These are phyloP conservation scores for Gadopsis bispinosus DNA, from an alignment of 2,797 vertebrate species.

Conservation along the genomic window DNA sequence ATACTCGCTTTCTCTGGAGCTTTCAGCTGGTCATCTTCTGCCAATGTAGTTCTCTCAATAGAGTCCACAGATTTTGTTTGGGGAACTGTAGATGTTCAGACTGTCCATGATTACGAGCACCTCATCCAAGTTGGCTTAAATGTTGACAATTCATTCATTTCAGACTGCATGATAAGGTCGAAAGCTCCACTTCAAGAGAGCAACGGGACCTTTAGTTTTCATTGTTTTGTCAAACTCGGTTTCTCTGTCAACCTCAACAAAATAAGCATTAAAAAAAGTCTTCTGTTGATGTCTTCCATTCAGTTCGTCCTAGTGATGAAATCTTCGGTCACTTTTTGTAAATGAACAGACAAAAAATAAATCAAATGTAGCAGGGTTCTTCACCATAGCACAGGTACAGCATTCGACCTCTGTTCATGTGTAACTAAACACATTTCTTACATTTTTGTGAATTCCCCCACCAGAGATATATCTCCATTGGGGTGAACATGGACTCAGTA, in stretches of 20 bases:
- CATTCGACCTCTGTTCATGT: neutral
- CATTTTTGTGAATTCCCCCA: neutral
- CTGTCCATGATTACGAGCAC: neutral
- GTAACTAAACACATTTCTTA: neutral
- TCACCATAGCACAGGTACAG: no score
- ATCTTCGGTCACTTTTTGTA: neutral
- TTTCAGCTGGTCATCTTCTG: neutral
- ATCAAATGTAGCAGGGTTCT: no score
- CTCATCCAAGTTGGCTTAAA: no score
- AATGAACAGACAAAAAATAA: neutral
- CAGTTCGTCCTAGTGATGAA: no score
- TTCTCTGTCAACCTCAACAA: no score
- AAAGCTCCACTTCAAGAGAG: no score
- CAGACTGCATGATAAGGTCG: no score
- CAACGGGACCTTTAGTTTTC: no score
- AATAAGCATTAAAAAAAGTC: no score
- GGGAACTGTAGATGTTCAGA: neutral
- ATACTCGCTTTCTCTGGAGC: neutral
- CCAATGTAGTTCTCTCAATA: neutral
- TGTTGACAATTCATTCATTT: no score
- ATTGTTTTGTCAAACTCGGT: no score
- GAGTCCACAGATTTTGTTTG: neutral
- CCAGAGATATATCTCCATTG: neutral
- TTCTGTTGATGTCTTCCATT: no score
- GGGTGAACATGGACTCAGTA: neutral